These are phyloP conservation scores for Tanaodytes sp. DNA, from an alignment of 2,888 invertebrate species.

Conservation along the genomic window DNA sequence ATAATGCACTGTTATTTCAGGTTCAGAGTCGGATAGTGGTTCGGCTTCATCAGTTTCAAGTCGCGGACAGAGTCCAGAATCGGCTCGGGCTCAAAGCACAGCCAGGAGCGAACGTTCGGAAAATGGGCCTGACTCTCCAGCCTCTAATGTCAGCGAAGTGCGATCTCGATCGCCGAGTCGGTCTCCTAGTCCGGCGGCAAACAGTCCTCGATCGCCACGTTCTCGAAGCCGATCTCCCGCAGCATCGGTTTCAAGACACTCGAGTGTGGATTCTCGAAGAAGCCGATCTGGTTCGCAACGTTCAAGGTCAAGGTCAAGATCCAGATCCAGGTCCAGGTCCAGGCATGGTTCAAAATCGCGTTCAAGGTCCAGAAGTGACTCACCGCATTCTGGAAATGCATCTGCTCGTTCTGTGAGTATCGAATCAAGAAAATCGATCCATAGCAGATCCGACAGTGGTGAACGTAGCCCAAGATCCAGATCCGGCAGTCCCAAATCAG, in stretches of 20 bases:
- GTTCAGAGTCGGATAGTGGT: conserved; percentile 75
- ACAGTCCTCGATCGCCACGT: conserved; percentile 59
- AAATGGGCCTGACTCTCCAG: conserved; percentile 57
- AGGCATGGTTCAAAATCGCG: conserved; percentile 19
- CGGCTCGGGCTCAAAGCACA: conserved; percentile 70
- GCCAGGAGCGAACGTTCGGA: conserved; percentile 62
- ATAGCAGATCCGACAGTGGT: conserved; percentile 62
- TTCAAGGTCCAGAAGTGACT: conserved; percentile 59
- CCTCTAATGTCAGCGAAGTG: conserved; percentile 58
- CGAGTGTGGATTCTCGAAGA: conserved; percentile 62
- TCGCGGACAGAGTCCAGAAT: conserved; percentile 72
- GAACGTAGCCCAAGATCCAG: conserved; percentile 61
- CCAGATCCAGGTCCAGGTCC: conserved; percentile 5
- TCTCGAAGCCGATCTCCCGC: conserved; percentile 63
- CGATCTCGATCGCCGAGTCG: conserved; percentile 62
- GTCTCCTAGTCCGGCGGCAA: conserved; percentile 43
- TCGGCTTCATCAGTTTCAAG: conserved; percentile 71
- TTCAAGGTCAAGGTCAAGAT: conserved; percentile 47
- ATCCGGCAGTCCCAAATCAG: conserved; percentile 66
- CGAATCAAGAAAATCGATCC: conserved; percentile 62
- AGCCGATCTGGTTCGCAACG: conserved; percentile 63
- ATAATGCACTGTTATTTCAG: conserved; percentile 52
- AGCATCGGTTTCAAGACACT: conserved; percentile 60
- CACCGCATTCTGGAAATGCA: conserved; percentile 54
- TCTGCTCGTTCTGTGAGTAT: conserved; percentile 67